These are phyloP conservation scores for Anagrus nilaparvatae DNA, from an alignment of 1,140 invertebrate genomes.

Conservation along the genomic window DNA sequence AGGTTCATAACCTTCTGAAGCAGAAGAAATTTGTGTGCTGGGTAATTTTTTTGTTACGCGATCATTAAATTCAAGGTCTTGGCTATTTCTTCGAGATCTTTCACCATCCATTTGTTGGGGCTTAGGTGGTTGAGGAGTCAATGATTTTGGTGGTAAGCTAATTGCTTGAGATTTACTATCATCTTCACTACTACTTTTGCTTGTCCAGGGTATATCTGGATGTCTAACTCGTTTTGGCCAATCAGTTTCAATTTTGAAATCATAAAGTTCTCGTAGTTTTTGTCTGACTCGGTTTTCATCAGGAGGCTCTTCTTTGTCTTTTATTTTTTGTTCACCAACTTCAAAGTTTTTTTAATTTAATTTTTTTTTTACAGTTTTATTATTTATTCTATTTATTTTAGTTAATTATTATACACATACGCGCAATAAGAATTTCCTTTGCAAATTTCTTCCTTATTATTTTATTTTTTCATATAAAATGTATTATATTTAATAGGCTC, in stretches of 20 bases:
- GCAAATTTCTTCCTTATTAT: too few relatives aligned
- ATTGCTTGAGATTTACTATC: constrained; percentile 21
- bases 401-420: too few relatives aligned
- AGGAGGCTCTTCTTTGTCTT: neutral
- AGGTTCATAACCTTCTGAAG: too few relatives aligned
- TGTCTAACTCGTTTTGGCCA: constrained; percentile 23
- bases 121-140: neutral
- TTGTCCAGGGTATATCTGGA: constrained; percentile 23
- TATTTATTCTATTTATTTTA: too few relatives aligned
- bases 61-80: constrained; percentile 27
- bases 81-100: constrained; percentile 20
- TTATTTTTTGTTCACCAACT: neutral
- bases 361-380: neutral
- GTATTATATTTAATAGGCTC: too few relatives aligned
- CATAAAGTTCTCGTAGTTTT: constrained; percentile 29
- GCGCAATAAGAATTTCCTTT: too few relatives aligned
- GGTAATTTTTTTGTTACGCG: constrained; percentile 7
- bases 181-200: constrained; percentile 27
- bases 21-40: neutral
- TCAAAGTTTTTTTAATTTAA: neutral
- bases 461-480: too few relatives aligned
- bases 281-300: constrained; percentile 19
- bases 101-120: neutral
- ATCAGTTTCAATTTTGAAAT: constrained; percentile 31
- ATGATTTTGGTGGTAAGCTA: neutral